A percentile compares a stretch with the other conserved stretches of the same genome.
Conservation (phyloP, 1,140 invertebrate genomes). For the Thaumetopoea pityocampa region DNA sequence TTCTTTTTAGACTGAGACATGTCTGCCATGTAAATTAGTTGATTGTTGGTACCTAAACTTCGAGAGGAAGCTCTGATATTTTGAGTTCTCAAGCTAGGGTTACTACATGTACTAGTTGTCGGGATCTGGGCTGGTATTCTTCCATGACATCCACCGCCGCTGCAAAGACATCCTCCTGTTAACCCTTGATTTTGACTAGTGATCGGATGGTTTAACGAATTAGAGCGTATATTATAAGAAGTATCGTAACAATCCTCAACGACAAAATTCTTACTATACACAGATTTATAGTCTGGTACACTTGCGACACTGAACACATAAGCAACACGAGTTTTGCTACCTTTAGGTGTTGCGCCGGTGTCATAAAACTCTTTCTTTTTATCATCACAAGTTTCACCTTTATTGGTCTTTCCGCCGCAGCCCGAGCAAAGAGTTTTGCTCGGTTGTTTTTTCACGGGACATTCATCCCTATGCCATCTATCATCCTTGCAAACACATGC, state of each 20-base stretch:
- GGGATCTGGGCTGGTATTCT: slow-evolving; percentile 8
- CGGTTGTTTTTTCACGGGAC: slow-evolving; percentile 32
- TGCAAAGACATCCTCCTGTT: too few species aligned
- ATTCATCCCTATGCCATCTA: slow-evolving; percentile 51
- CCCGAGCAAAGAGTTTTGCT: slow-evolving; percentile 37
- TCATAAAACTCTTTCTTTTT: slow-evolving; percentile 37
- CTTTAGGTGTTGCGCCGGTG: slow-evolving; percentile 40
- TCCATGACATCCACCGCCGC: slow-evolving; percentile 24
- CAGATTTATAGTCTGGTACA: slow-evolving; percentile 35
- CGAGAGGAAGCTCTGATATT: slow-evolving; percentile 22
- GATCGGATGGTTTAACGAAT: neutral
- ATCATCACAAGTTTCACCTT: slow-evolving; percentile 52
- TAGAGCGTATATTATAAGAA: neutral
- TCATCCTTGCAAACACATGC: slow-evolving; percentile 64
- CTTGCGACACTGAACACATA: slow-evolving; percentile 47
- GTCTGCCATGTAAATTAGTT: slow-evolving; percentile 41
- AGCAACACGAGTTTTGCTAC: slow-evolving; percentile 39
- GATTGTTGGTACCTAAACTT: slow-evolving; percentile 20
- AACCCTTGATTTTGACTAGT: neutral
- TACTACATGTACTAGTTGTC: slow-evolving; percentile 10
- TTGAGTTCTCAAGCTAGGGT: slow-evolving; percentile 7
- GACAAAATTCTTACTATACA: slow-evolving; percentile 24
- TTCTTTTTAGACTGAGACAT: too few species aligned
- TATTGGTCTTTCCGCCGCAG: slow-evolving; percentile 41
- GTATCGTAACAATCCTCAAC: slow-evolving; percentile 16